A percentile compares a stretch with the other conserved stretches of the same genome.
Conservation (phyloP, 2,113 vertebrate genomes). For the Tragulus kanchil region DNA sequence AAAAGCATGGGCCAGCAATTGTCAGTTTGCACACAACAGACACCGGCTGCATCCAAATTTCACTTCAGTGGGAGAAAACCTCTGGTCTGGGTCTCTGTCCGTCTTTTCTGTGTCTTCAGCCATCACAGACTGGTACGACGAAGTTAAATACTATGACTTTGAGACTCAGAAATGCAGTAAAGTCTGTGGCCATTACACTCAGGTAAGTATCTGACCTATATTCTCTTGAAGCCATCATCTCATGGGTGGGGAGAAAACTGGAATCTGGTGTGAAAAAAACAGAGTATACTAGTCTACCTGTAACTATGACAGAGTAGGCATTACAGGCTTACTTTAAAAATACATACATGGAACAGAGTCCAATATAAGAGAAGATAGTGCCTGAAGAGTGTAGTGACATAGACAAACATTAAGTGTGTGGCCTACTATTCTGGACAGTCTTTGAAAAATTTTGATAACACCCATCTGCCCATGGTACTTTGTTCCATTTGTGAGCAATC, state of each 20-base stretch:
- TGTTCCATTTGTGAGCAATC: neutral
- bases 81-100: conserved; percentile 83
- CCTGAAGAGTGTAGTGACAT: neutral
- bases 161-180: conserved; percentile 14
- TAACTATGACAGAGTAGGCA: neutral
- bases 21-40: conserved; percentile 84
- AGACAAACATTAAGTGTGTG: neutral
- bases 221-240: neutral
- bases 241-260: neutral
- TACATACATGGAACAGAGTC: neutral
- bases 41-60: conserved; percentile 84
- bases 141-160: conserved; percentile 83
- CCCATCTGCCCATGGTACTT: neutral
- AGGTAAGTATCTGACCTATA: conserved; percentile 74
- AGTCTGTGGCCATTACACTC: conserved; percentile 88
- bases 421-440: neutral
- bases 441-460: neutral
- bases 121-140: conserved; percentile 79
- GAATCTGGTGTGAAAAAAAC: neutral
- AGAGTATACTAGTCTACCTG: neutral
- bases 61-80: conserved; percentile 86
- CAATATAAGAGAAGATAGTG: neutral
- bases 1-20: conserved; percentile 84
- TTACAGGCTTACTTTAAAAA: neutral
- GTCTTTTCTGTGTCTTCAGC: conserved; percentile 83